Percentiles rank a stretch among this genome's conserved stretches.
Conservation (phyloP, 1,140 invertebrate species). For the Zaprionus gabonicus region DNA sequence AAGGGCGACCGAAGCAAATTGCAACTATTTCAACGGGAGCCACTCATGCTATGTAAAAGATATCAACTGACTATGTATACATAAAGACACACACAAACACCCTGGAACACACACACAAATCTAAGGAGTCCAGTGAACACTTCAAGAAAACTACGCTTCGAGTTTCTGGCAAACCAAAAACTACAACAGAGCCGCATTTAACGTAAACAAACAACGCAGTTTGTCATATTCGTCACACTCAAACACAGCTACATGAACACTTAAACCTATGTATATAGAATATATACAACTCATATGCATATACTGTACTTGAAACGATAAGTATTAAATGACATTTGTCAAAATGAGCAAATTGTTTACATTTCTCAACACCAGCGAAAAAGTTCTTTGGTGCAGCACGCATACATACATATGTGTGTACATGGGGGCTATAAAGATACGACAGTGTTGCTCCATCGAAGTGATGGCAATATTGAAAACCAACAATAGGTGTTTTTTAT, state of each 20-base stretch:
- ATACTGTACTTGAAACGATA: not conserved
- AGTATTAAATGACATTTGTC: not conserved
- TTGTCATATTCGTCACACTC: not conserved
- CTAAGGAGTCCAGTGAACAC: not conserved
- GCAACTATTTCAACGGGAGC: not conserved
- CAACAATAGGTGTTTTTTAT: too few species aligned
- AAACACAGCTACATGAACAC: not conserved
- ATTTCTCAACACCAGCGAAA: not conserved
- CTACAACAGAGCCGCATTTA: not conserved
- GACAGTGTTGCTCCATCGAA: too few species aligned
- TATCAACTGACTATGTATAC: not conserved
- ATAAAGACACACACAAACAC: not conserved
- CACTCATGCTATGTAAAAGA: not conserved
- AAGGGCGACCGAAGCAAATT: conserved; percentile 5
- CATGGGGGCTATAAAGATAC: too few species aligned
- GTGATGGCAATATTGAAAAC: too few species aligned
- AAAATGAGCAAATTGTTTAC: not conserved
- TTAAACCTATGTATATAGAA: not conserved
- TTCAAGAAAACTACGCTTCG: conserved; percentile 6
- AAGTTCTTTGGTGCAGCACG: not conserved
- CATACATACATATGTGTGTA: too few species aligned
- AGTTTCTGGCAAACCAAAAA: not conserved
- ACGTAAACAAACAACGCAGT: not conserved
- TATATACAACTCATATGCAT: not conserved
- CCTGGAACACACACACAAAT: not conserved